Base-by-base conservation (phyloP, 2,113 vertebrate species). In the Erythrocercus mccallii region DNA sequence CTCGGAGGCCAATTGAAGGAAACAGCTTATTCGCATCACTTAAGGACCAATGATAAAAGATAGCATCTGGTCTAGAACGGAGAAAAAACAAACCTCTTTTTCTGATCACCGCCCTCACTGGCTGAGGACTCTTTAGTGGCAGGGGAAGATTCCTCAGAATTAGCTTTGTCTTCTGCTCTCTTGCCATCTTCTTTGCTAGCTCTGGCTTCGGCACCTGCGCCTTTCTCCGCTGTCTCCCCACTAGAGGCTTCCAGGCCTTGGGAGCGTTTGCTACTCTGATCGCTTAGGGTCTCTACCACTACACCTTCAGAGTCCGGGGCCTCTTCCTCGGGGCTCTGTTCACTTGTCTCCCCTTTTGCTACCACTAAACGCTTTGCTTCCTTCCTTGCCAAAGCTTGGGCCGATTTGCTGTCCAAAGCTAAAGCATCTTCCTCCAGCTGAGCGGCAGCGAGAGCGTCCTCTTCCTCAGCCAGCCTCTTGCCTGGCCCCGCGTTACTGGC, bases 71-170 rank as follows among this genome's bases (percentile, higher is more conserved):
- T 99, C 99, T 99, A 99, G 95, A 99, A 99, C 98, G 99, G 99
- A 99, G 99, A 99, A 99, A 98, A 98, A 98, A 99, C 99, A 99
- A 99, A 99, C 99, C 99, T 99, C 99, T 98, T 99, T 98, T 98
- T 99, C 99, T 99, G 99, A 99, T 99, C 99, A 99, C 97, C 99
- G 97, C 99, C 99, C 99, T 99, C 99, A 98, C 99, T 99, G 99
- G 98, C 92, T 98, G 99, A 99, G 98, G 99, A 98, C 98, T 98
- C 99, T 99, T 98, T 99, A 98, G 98, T 98, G 97, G 99, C 98
- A 91, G 99, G 96, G 97, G 99, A 92, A 86, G 82, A 96, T 96
- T 99, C 88, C 97, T 98, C 98, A 84, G 98, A 98, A 96, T 96
- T 96, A 97, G 96, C 92, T 94, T 98, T 98, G 94, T 98, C 98